These are phyloP conservation scores for Crotalus viridis DNA, from an alignment of 2,113 vertebrate genomes.

Conservation along the genomic window DNA sequence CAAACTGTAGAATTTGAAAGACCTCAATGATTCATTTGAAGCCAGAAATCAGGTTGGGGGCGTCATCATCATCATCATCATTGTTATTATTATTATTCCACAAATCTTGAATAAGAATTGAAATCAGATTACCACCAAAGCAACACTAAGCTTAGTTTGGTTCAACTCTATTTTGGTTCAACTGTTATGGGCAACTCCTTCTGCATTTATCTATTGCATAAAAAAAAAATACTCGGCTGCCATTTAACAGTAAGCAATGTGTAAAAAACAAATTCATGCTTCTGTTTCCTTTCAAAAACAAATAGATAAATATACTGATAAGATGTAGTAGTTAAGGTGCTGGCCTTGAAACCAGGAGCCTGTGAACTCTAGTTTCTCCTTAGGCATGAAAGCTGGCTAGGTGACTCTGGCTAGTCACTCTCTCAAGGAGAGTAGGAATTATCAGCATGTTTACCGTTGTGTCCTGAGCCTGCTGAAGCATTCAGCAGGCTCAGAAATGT, in stretches of 20 bases:
- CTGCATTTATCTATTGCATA: too few relatives aligned
- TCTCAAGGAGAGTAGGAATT: neutral
- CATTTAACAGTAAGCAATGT: neutral
- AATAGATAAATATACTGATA: neutral
- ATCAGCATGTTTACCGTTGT: neutral
- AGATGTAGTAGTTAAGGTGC: neutral
- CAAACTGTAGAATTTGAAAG: fast-evolving
- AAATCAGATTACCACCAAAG: neutral
- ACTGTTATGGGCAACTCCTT: neutral
- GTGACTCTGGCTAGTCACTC: neutral
- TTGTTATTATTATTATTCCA: neutral
- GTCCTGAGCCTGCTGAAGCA: too few relatives aligned
- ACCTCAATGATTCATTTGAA: neutral
- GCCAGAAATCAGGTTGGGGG: neutral
- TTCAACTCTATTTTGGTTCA: neutral
- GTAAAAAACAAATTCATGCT: neutral
- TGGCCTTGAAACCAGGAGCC: neutral
- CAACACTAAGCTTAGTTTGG: neutral
- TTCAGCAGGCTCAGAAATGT: too few relatives aligned
- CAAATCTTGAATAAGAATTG: neutral
- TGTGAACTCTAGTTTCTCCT: neutral
- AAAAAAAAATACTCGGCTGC: neutral
- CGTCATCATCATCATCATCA: too few relatives aligned
- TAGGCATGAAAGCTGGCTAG: neutral
- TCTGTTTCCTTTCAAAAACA: neutral